phyloP scores from a whole-genome alignment of 1,140 invertebrate genomes.

The Chironomus striatipennis region DNA sequence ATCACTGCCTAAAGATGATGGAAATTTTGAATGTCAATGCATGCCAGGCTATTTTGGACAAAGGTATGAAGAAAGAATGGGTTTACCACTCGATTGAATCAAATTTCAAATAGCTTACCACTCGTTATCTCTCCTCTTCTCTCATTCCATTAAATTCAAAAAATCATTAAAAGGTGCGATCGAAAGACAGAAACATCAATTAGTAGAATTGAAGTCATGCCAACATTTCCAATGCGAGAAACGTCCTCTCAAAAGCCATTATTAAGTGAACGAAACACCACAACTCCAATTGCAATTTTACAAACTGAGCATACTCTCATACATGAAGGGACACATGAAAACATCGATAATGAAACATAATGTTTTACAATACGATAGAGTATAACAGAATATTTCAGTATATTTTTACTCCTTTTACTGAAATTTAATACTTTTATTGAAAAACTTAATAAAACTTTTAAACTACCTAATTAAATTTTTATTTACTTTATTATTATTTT shows the following conservation, averaged over 20 bases:
- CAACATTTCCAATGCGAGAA: conserved; percentile 2
- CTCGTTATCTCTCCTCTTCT: neutral
- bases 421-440: neutral
- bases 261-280: conserved; percentile 21
- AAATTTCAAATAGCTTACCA: conserved; percentile 1
- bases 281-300: conserved; percentile 18
- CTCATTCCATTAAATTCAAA: no score
- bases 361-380: conserved; percentile 6
- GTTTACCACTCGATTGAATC: conserved; percentile 6
- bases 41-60: conserved; percentile 49
- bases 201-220: conserved; percentile 13
- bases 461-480: neutral
- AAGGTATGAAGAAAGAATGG: conserved; percentile 43
- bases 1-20: conserved; percentile 63
- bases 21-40: conserved; percentile 61
- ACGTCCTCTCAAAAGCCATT: conserved; percentile 17
- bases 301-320: neutral
- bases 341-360: conserved; percentile 15
- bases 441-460: neutral
- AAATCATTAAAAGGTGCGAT: conserved; percentile 1
- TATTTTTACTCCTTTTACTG: neutral
- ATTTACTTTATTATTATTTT: no score
- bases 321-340: neutral
- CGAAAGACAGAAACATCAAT: conserved; percentile 9
- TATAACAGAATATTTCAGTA: neutral